Evolutionary conservation across 2,888 invertebrate species (phyloP).

Genomic region (Drosophila maculinotata): DNA sequence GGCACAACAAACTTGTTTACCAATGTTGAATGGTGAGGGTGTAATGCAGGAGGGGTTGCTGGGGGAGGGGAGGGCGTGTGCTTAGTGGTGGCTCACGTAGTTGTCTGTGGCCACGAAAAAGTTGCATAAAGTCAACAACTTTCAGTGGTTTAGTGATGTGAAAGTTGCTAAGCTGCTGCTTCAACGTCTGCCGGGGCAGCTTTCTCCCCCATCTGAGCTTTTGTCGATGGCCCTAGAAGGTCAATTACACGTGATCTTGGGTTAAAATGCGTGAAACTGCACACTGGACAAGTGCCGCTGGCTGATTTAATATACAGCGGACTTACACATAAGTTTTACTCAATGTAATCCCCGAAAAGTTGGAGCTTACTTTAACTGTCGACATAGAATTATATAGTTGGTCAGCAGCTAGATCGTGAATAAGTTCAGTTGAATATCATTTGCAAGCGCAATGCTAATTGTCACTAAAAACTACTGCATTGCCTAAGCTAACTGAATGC

Average conservation of each 20-base stretch:
- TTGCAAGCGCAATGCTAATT: neutral
- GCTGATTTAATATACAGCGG: constrained; percentile 9
- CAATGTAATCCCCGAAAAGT: neutral
- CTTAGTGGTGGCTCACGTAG: constrained; percentile 60
- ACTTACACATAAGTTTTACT: neutral
- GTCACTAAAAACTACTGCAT: neutral
- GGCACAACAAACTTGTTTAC: constrained; percentile 77
- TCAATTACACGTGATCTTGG: constrained; percentile 68
- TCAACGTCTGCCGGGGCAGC: constrained; percentile 9
- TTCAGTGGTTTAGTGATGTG: constrained; percentile 78
- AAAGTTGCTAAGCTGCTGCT: constrained; percentile 71
- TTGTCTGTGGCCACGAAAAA: constrained; percentile 79
- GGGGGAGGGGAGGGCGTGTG: neutral
- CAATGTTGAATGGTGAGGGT: constrained; percentile 10
- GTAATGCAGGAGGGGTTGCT: neutral
- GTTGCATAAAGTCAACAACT: constrained; percentile 80
- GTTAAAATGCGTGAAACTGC: constrained; percentile 57
- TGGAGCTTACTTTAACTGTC: neutral
- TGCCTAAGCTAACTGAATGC: constrained; percentile 33
- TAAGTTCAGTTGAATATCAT: neutral
- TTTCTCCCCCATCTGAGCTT: constrained; percentile 2
- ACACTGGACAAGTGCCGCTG: constrained; percentile 15
- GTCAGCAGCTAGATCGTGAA: too few relatives aligned
- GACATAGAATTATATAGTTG: neutral
- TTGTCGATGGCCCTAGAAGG: constrained; percentile 55